Base-by-base conservation (phyloP, 1,140 invertebrate genomes). In the Scaptodrosophila lebanonensis region DNA sequence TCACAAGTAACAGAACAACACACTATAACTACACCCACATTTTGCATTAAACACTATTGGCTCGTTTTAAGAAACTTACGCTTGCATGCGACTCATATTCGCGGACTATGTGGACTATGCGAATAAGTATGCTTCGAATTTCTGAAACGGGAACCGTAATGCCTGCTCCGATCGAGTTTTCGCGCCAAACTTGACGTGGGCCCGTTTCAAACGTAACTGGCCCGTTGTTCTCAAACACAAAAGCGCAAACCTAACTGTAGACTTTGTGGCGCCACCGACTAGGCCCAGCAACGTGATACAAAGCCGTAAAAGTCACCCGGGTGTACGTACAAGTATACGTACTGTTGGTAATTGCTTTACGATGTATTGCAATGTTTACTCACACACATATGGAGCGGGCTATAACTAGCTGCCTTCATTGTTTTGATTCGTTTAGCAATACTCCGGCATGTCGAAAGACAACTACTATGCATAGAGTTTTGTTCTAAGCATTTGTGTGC, bases 81-180 rank as follows among this genome's bases (percentile, higher is more conserved):
- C 68, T 73, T 83, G 77, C 72, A 83, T 83, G 68, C 77, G 77
- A 60, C 69, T 83, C 77, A 83, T 83, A 5, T 5, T 18, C n/a
- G n/a, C n/a, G n/a, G n/a, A n/a, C n/a, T n/a, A n/a, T n/a, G n/a
- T n/a, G n/a, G 43, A 29, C 45, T 50, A 29, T 68, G 54, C 68
- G 64, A 68, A 67, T 54, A 54, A 52, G 39, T 77, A 77, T 79
- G 73, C 68, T 79, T 59, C 58, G 43, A 22, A 9, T 47, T 27
- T n/a, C n/a, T n/a, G n/a, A n/a, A 13, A 16, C 18, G 13, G 6
- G 5, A 33, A 18, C 15, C 22, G 29, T 5, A 12, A 20, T 18
- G 36, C 20, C 25, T 17, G 16, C 40, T 29, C 16, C 16, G 42
- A 25, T 16, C n/a, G 20, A 27, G 33, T 53, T 29, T 66, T 61